These are phyloP conservation scores for Rhincodon typus DNA, from an alignment of 2,797 vertebrate genomes.

Conservation along the genomic window DNA sequence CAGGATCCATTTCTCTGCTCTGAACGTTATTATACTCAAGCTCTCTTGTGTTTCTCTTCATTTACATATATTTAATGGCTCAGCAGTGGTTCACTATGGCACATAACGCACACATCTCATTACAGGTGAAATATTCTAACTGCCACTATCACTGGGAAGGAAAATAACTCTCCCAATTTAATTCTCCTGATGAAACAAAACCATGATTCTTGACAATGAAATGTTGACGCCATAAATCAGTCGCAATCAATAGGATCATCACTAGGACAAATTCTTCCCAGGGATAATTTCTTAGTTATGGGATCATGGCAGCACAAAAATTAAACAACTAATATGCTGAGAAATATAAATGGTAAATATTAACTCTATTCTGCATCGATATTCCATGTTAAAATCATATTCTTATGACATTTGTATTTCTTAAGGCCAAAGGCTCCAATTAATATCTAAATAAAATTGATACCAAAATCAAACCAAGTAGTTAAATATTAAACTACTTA, in stretches of 20 bases:
- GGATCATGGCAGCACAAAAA: slow-evolving; percentile 67
- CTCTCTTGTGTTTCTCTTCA: slow-evolving; percentile 99
- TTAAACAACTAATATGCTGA: slow-evolving; percentile 72
- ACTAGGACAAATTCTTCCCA: slow-evolving; percentile 56
- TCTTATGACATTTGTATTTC: background rate
- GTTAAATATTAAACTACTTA: background rate
- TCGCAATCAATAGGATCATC: slow-evolving; percentile 77
- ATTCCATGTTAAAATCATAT: background rate
- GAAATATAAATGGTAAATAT: slow-evolving; percentile 68
- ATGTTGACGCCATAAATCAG: slow-evolving; percentile 79
- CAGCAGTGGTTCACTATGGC: slow-evolving; percentile 94
- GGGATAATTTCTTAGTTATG: slow-evolving; percentile 53
- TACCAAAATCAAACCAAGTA: background rate
- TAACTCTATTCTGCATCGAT: slow-evolving; percentile 55
- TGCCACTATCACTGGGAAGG: slow-evolving; percentile 82
- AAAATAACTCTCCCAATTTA: slow-evolving; percentile 81
- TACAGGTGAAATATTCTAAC: slow-evolving; percentile 96
- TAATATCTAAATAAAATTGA: background rate
- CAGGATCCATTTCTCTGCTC: slow-evolving; percentile 99
- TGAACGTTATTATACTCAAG: slow-evolving; percentile 88
- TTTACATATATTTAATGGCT: slow-evolving; percentile 99
- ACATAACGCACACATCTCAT: slow-evolving; percentile 81
- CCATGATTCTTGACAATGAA: slow-evolving; percentile 79
- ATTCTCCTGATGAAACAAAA: slow-evolving; percentile 78
- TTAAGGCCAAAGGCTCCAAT: background rate